Percentiles rank a stretch among this genome's conserved stretches.
Conservation (phyloP, 2,888 invertebrate genomes). For the Diloba caeruleocephala region DNA sequence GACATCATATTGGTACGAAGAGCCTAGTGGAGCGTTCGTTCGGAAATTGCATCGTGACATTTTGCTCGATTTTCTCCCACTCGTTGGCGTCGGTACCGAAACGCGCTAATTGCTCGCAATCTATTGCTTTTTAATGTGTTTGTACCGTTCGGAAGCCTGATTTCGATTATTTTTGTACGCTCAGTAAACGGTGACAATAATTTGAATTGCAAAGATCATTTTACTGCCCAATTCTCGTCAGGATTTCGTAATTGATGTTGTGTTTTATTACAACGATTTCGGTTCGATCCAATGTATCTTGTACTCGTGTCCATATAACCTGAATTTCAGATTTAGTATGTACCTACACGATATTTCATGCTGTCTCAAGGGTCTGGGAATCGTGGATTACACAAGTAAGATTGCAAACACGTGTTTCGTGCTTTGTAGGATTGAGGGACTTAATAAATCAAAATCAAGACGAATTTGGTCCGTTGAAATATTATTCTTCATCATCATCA, state of each 20-base stretch:
- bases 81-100: conserved; percentile 43
- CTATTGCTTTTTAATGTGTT: conserved; percentile 81
- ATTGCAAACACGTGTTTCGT: no score
- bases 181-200: conserved; percentile 57
- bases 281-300: conserved; percentile 1
- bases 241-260: conserved; percentile 34
- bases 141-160: conserved; percentile 64
- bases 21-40: conserved; percentile 53
- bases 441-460: no score
- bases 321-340: conserved; percentile 1
- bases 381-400: no score
- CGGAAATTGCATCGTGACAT: conserved; percentile 68
- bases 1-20: conserved; percentile 45
- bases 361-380: conserved; percentile 40
- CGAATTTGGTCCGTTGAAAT: no score
- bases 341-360: conserved; percentile 11
- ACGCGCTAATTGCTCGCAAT: conserved; percentile 80
- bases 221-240: conserved; percentile 18
- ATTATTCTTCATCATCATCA: no score
- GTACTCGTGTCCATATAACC: background rate
- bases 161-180: conserved; percentile 60
- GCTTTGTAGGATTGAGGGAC: no score
- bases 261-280: conserved; percentile 6
- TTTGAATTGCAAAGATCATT: conserved; percentile 53
- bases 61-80: conserved; percentile 60